Percentiles rank a stretch among this genome's conserved stretches.
phyloP scores from a whole-genome alignment of 2,113 vertebrate species.

The Synchiropus splendidus region DNA sequence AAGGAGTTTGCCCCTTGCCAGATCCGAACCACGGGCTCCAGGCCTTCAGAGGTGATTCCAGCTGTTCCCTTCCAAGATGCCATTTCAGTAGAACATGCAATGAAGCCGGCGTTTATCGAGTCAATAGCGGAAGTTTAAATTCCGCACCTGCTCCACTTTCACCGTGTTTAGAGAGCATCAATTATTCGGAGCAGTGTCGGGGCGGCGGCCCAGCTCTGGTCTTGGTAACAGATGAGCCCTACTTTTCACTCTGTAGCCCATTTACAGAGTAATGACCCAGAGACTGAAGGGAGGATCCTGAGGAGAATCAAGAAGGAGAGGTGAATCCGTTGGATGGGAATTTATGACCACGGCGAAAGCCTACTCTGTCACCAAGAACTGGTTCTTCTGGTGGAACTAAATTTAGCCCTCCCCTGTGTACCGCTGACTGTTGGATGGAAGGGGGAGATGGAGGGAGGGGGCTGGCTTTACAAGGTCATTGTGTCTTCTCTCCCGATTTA shows the following conservation, averaged over 20 bases:
- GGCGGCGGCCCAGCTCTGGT: constrained; percentile 11
- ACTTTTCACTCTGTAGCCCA: constrained; percentile 51
- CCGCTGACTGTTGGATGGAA: constrained; percentile 18
- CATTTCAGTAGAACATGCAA: too few species aligned
- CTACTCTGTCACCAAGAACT: constrained; percentile 56
- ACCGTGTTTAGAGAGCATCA: constrained; percentile 5
- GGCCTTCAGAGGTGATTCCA: too few species aligned
- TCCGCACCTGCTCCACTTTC: constrained; percentile 6
- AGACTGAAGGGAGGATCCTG: constrained; percentile 9
- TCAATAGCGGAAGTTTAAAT: too few species aligned
- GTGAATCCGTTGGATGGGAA: constrained; percentile 42
- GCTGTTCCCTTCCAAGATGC: too few species aligned
- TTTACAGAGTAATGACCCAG: constrained; percentile 45
- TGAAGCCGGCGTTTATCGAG: too few species aligned
- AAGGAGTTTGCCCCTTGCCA: too few species aligned
- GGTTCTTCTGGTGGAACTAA: constrained; percentile 48
- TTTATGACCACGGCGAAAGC: constrained; percentile 38
- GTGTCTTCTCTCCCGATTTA: constrained; percentile 15
- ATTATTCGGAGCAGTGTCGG: constrained; percentile 7
- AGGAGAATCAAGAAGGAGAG: constrained; percentile 8
- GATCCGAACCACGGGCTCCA: too few species aligned
- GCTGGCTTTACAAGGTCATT: constrained; percentile 45
- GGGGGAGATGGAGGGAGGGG: constrained; percentile 2
- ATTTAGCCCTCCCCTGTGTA: constrained; percentile 51
- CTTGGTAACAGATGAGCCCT: constrained; percentile 53